Percentiles rank a stretch among this genome's conserved stretches.
phyloP scores from a whole-genome alignment of 2,113 vertebrate genomes.

The Trichechus manatus region DNA sequence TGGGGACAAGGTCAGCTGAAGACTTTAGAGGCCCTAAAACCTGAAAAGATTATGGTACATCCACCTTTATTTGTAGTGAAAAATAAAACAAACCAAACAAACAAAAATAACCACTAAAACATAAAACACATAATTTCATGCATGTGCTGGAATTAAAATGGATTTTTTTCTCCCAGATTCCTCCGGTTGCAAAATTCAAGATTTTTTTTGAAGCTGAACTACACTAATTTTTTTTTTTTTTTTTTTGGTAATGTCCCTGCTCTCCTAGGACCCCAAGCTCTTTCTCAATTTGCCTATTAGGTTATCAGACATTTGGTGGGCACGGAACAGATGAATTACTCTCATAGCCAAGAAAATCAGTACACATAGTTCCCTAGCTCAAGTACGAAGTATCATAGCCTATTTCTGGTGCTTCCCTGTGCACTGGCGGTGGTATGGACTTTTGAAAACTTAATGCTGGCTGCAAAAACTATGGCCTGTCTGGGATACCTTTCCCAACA shows the following conservation, averaged over 20 bases:
- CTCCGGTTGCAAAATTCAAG: neutral
- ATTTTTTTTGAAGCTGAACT: neutral
- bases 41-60: neutral
- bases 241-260: too few species aligned
- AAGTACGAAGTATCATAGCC: neutral
- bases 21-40: neutral
- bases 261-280: neutral
- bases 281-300: neutral
- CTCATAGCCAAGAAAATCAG: neutral
- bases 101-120: neutral
- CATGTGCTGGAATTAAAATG: neutral
- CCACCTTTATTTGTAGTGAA: neutral
- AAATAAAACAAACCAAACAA: neutral
- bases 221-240: neutral
- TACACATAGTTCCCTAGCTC: neutral
- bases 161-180: neutral
- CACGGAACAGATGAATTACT: neutral
- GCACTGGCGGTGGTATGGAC: neutral
- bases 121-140: neutral
- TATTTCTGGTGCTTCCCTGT: neutral
- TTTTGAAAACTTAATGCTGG: neutral
- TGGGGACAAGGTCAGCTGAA: constrained; percentile 28
- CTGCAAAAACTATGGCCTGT: neutral
- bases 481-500: neutral
- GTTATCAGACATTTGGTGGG: neutral